A percentile compares a stretch with the other conserved stretches of the same genome.
phyloP scores from a whole-genome alignment of 2,797 vertebrate genomes.

The Chrosomus eos region DNA sequence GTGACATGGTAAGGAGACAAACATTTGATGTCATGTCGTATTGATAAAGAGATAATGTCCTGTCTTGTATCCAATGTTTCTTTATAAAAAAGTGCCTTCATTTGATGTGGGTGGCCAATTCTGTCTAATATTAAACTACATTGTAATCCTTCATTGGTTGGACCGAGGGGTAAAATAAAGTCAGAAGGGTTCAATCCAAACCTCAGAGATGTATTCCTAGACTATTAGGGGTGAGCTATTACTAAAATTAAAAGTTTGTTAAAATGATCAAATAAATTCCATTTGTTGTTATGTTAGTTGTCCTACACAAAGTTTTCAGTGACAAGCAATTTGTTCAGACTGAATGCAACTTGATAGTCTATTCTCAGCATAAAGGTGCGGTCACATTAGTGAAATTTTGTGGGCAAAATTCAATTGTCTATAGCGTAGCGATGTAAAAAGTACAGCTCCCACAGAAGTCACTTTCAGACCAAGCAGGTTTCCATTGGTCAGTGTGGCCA shows the following conservation, averaged over 20 bases:
- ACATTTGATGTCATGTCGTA: neutral
- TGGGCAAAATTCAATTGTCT: neutral
- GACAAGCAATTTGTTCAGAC: neutral
- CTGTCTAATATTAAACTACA: neutral
- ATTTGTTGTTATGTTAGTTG: neutral
- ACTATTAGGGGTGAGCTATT: neutral
- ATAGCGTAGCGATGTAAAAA: neutral
- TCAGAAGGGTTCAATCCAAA: neutral
- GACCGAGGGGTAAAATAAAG: neutral
- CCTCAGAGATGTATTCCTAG: no score
- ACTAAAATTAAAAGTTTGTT: neutral
- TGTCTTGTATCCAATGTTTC: neutral
- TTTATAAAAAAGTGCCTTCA: neutral
- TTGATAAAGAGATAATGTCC: neutral
- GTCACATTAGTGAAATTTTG: neutral
- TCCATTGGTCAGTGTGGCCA: neutral
- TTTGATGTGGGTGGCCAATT: neutral
- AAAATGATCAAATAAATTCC: neutral
- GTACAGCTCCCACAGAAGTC: neutral
- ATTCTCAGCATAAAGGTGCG: neutral
- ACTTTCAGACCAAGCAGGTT: neutral
- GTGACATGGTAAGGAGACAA: slow-evolving; percentile 35
- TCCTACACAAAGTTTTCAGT: neutral
- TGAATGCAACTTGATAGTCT: neutral
- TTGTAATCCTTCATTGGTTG: neutral